These are phyloP conservation scores for Cheirogaleus medius DNA, from an alignment of 2,113 vertebrate genomes.

Conservation along the genomic window DNA sequence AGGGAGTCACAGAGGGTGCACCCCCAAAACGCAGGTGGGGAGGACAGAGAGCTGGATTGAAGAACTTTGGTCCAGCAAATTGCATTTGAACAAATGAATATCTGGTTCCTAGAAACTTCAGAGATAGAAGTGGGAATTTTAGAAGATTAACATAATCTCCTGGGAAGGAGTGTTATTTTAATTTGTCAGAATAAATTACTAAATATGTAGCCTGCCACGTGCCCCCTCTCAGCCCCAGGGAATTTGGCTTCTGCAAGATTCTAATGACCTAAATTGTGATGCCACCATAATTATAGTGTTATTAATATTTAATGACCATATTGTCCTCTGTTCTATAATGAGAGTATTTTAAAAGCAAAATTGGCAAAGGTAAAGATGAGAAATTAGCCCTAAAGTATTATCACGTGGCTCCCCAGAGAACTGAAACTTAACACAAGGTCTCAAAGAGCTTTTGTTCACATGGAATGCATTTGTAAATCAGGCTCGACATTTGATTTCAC, in stretches of 20 bases:
- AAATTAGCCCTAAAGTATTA: not conserved
- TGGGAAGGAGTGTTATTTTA: not conserved
- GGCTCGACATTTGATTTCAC: not conserved
- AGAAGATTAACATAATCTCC: not conserved
- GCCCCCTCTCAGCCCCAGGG: not conserved
- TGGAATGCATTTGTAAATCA: not conserved
- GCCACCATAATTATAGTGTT: not conserved
- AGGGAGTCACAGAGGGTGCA: not conserved
- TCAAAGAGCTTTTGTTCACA: not conserved
- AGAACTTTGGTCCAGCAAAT: not conserved
- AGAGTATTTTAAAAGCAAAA: not conserved
- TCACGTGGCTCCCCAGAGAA: too few species aligned
- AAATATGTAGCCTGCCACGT: not conserved
- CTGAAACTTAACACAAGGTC: not conserved
- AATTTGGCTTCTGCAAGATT: not conserved
- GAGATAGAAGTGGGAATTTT: not conserved
- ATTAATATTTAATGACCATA: not conserved
- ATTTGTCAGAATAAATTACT: not conserved
- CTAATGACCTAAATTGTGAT: not conserved
- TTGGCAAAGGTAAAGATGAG: not conserved
- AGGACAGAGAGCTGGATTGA: not conserved
- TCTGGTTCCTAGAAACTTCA: not conserved
- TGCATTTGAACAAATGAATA: not conserved
- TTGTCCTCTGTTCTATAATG: not conserved
- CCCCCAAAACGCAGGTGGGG: not conserved